phyloP scores from a whole-genome alignment of 2,797 vertebrate species.

The Glossophaga mutica region DNA sequence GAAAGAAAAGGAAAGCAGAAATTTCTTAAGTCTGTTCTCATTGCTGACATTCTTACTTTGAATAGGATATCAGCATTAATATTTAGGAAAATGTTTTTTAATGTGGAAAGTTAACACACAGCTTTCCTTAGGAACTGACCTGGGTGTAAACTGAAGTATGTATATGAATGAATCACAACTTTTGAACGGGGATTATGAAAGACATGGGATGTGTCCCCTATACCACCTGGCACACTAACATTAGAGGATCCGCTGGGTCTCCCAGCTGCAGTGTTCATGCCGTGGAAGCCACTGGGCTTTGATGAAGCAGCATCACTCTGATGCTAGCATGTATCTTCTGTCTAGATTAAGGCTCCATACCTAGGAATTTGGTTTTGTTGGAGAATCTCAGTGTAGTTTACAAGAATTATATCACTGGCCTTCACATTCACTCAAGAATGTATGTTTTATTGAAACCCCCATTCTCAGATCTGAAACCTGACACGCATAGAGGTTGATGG shows the following conservation, averaged over 20 bases:
- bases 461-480: slow-evolving; percentile 30
- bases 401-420: slow-evolving; percentile 15
- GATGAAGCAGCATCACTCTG: neutral
- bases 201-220: neutral
- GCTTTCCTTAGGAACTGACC: slow-evolving; percentile 3
- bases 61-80: neutral
- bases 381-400: neutral
- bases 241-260: neutral
- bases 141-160: slow-evolving; percentile 4
- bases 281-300: neutral
- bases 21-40: neutral
- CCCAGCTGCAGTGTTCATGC: neutral
- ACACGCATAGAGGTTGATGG: neutral
- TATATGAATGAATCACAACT: neutral
- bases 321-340: neutral
- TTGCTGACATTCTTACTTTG: neutral
- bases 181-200: neutral
- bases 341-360: neutral
- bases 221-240: neutral
- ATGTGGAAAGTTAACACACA: slow-evolving; percentile 38
- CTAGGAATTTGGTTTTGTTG: slow-evolving; percentile 1
- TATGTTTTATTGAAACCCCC: neutral
- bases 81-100: slow-evolving; percentile 46
- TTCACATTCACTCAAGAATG: neutral
- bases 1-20: slow-evolving; percentile 40